Conservation (phyloP, 2,888 invertebrate species). For the Nineta flava region DNA sequence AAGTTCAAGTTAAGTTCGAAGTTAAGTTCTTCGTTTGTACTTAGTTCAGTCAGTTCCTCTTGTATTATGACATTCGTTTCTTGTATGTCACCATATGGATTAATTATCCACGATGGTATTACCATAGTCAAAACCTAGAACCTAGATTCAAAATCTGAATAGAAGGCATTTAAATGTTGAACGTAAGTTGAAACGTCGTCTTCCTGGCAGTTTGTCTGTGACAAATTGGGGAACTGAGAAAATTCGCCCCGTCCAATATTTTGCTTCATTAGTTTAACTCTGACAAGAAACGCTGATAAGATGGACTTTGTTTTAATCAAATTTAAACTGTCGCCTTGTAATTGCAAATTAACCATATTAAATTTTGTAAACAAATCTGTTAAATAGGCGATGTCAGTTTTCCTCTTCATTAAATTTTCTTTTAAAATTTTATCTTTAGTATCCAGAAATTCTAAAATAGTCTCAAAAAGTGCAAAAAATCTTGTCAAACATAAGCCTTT, state of each 20-base stretch:
- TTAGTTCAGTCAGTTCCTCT: conserved; percentile 14
- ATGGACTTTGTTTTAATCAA: conserved; percentile 17
- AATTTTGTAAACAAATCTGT: background rate
- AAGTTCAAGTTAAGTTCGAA: no score
- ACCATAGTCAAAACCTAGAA: conserved; percentile 17
- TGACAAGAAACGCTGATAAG: conserved; percentile 16
- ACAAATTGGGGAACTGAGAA: conserved; percentile 16
- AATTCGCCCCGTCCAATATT: conserved; percentile 17
- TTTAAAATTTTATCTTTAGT: no score
- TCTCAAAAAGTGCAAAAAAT: background rate
- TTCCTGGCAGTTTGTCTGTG: conserved; percentile 13
- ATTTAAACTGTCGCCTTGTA: conserved; percentile 17
- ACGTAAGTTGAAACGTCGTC: conserved; percentile 14
- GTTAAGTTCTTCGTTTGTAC: conserved; percentile 15
- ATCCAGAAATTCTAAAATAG: background rate
- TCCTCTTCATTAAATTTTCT: no score
- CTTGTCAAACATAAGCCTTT: conserved; percentile 10
- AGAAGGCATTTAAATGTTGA: conserved; percentile 17
- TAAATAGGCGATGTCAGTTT: conserved; percentile 8
- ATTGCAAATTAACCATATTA: conserved; percentile 14
- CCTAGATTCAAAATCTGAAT: conserved; percentile 15
- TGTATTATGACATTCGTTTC: conserved; percentile 14
- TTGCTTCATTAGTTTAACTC: conserved; percentile 18
- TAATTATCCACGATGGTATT: conserved; percentile 15
- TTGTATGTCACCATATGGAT: conserved; percentile 13